Percentiles rank a stretch among this genome's conserved stretches.
These are phyloP conservation scores for Calycopis cecrops DNA, from an alignment of 1,140 invertebrate genomes.

Conservation along the genomic window DNA sequence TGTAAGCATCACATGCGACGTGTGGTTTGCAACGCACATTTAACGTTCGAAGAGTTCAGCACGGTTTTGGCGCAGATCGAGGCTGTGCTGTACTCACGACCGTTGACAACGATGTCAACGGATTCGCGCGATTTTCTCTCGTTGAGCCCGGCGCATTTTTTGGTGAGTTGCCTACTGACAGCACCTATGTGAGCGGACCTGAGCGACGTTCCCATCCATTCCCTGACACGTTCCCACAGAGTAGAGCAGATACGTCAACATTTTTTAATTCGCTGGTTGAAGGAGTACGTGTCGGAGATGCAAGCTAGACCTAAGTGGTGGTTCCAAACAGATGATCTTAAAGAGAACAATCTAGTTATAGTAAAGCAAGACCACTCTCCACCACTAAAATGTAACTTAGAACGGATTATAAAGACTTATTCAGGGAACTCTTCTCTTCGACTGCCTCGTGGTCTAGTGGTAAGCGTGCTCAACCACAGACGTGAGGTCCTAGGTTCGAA, in stretches of 20 bases:
- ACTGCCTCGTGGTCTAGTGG: too few relatives aligned
- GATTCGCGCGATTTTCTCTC: constrained; percentile 10
- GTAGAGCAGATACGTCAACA: constrained; percentile 18
- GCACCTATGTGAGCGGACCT: background rate
- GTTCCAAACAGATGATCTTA: too few relatives aligned
- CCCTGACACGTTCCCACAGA: constrained; percentile 13
- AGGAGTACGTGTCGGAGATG: constrained; percentile 22
- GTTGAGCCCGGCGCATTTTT: background rate
- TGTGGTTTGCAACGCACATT: background rate
- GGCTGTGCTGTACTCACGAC: background rate
- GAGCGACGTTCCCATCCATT: background rate
- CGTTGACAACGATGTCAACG: constrained; percentile 10
- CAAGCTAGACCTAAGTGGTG: constrained; percentile 23
- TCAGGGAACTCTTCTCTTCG: too few relatives aligned
- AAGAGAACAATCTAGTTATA: too few relatives aligned
- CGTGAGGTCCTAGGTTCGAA: too few relatives aligned
- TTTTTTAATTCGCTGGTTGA: constrained; percentile 23
- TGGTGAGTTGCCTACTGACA: background rate
- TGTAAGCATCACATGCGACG: background rate
- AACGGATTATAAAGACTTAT: too few relatives aligned
- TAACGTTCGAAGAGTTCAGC: background rate
- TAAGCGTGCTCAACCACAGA: too few relatives aligned
- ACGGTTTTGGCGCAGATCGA: background rate
- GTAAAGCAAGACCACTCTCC: too few relatives aligned
- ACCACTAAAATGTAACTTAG: too few relatives aligned